Percentiles rank a stretch among this genome's conserved stretches.
Evolutionary conservation across 2,113 vertebrate species (phyloP).

Genomic region (Elaphurus davidianus): DNA sequence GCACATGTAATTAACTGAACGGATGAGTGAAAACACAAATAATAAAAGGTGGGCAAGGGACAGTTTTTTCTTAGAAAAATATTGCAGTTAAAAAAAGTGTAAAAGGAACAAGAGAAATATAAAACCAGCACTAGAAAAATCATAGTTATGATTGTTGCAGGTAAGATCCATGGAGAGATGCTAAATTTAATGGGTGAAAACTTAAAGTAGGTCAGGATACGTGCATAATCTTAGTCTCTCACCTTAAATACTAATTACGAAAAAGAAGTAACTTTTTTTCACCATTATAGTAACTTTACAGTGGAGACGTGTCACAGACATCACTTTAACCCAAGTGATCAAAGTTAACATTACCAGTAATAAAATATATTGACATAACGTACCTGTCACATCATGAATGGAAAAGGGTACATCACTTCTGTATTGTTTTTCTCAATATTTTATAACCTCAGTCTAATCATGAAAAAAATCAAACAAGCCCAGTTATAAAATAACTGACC

Average conservation of each 20-base stretch:
- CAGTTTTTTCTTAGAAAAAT: background rate
- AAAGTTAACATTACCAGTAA: background rate
- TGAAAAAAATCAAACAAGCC: constrained; percentile 20
- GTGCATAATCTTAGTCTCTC: background rate
- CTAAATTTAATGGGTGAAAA: constrained; percentile 13
- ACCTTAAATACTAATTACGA: background rate
- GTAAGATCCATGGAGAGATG: background rate
- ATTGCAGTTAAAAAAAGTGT: constrained; percentile 22
- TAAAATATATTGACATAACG: background rate
- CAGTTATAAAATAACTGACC: background rate
- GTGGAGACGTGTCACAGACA: background rate
- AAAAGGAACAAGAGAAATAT: background rate
- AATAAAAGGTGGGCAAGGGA: background rate
- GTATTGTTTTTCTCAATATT: background rate
- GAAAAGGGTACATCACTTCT: background rate
- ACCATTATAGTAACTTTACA: background rate
- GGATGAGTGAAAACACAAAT: constrained; percentile 13
- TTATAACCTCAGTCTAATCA: background rate
- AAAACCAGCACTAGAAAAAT: background rate
- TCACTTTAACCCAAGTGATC: background rate
- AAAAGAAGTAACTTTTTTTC: background rate
- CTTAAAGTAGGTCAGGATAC: background rate
- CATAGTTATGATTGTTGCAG: background rate
- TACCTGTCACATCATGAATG: background rate
- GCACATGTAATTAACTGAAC: background rate